phyloP scores from a whole-genome alignment of 2,888 invertebrate species.

The Nemurella pictetii region DNA sequence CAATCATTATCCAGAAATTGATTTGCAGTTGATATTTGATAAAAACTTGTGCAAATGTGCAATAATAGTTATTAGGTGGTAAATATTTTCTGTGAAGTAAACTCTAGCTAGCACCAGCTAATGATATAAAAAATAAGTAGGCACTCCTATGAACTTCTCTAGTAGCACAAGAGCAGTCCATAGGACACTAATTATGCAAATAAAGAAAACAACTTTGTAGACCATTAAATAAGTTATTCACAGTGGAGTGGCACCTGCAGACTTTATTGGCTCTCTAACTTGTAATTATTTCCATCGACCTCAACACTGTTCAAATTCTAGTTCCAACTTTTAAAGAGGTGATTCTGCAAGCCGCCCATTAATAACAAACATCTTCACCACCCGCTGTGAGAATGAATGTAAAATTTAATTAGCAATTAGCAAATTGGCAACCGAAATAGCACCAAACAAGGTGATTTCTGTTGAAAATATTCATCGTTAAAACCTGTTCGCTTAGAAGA shows the following conservation, averaged over 20 bases:
- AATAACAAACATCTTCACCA: background rate
- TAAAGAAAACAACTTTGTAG: background rate
- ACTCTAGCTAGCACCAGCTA: too few species aligned
- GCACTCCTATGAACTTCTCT: background rate
- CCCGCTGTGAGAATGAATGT: background rate
- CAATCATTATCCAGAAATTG: slow-evolving; percentile 7
- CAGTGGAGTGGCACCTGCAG: background rate
- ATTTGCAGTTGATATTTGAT: too few species aligned
- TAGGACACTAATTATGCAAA: background rate
- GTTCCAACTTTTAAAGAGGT: background rate
- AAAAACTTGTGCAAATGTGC: too few species aligned
- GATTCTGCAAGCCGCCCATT: too few species aligned
- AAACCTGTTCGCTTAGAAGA: too few species aligned
- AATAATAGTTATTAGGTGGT: too few species aligned
- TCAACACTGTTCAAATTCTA: too few species aligned
- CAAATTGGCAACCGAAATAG: background rate
- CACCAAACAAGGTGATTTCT: background rate
- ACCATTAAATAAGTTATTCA: background rate
- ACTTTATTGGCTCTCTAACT: background rate
- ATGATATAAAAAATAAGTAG: too few species aligned
- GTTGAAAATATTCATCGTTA: background rate
- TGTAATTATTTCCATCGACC: background rate
- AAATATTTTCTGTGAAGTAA: too few species aligned
- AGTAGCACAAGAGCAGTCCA: background rate
- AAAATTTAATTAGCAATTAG: background rate